Evolutionary conservation across 2,888 invertebrate species (phyloP).

Genomic region (Meta bourneti): DNA sequence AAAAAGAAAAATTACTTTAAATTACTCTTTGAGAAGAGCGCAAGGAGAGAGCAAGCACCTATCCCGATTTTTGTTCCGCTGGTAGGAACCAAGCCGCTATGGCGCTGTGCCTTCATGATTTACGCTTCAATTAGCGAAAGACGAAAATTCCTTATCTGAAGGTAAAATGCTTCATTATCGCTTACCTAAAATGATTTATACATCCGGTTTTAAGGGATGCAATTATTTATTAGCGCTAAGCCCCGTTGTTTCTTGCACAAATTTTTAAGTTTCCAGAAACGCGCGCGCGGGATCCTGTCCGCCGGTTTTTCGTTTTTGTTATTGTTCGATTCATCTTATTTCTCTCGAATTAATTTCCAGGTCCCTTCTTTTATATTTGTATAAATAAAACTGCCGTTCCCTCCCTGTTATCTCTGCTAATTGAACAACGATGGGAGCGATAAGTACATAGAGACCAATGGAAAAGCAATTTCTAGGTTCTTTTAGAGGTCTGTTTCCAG

Average conservation of each 20-base stretch:
- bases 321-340: conserved; percentile 62
- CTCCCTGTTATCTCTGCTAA: conserved; percentile 58
- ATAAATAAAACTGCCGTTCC: conserved; percentile 34
- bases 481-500: conserved; percentile 33
- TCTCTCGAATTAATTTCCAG: conserved; percentile 68
- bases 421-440: conserved; percentile 60
- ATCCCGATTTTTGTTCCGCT: conserved; percentile 58
- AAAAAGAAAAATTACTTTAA: conserved; percentile 62
- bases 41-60: conserved; percentile 16
- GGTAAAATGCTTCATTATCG: conserved; percentile 73
- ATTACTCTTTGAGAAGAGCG: conserved; percentile 39
- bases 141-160: conserved; percentile 72
- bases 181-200: conserved; percentile 69
- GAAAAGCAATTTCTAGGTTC: conserved; percentile 63
- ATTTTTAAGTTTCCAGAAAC: conserved; percentile 57
- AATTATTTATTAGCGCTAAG: conserved; percentile 73
- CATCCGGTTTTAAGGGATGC: conserved; percentile 71
- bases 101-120: conserved; percentile 52
- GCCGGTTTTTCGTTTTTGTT: not conserved
- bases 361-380: conserved; percentile 38
- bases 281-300: not conserved
- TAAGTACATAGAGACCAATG: conserved; percentile 62
- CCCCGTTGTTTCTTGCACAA: conserved; percentile 49
- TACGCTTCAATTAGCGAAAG: conserved; percentile 70
- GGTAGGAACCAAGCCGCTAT: conserved; percentile 1